Conservation (phyloP, 2,113 vertebrate genomes). For the Chamaetylas fuelleborni region DNA sequence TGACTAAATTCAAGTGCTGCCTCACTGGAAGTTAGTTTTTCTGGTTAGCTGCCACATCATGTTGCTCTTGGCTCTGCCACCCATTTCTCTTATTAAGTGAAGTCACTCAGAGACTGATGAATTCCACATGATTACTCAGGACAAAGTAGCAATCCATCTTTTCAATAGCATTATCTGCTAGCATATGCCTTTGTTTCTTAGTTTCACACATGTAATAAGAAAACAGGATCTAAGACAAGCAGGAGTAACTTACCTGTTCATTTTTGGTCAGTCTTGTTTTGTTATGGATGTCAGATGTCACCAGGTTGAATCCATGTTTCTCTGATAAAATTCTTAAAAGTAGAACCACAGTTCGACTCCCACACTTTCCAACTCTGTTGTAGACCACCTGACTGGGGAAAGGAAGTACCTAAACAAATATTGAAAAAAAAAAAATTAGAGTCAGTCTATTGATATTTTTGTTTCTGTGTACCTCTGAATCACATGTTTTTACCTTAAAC, state of each 20-base stretch:
- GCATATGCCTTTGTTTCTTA: background rate
- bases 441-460: background rate
- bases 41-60: background rate
- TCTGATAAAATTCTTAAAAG: constrained; percentile 91
- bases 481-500: background rate
- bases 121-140: background rate
- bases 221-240: background rate
- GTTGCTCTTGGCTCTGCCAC: background rate
- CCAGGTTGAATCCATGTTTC: constrained; percentile 91
- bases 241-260: constrained; percentile 84
- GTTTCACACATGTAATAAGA: background rate
- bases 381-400: constrained; percentile 99
- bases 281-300: constrained; percentile 98
- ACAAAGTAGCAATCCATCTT: background rate
- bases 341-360: constrained; percentile 95
- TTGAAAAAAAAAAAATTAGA: background rate
- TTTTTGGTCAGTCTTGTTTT: constrained; percentile 95
- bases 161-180: background rate
- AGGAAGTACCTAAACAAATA: constrained; percentile 82
- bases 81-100: background rate
- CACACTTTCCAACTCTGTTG: constrained; percentile 98
- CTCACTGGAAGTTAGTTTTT: background rate
- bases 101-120: background rate
- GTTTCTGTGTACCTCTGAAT: background rate
- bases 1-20: background rate